Percentiles rank a stretch among this genome's conserved stretches.
Conservation (phyloP, 2,113 vertebrate species). For the Mobula hypostoma region DNA sequence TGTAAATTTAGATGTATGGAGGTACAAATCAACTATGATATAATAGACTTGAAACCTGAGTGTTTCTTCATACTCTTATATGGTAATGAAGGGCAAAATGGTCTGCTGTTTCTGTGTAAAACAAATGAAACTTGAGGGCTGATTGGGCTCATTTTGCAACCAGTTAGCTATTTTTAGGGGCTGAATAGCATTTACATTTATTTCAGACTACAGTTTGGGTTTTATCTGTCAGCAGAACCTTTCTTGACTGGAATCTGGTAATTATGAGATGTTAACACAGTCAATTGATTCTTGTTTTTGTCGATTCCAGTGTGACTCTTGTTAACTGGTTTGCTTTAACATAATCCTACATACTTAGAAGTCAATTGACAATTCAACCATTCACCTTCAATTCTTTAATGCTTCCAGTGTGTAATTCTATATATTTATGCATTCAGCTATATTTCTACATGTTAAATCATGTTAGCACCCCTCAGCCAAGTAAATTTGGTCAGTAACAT, state of each 20-base stretch:
- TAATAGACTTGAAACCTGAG: neutral
- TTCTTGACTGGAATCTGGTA: neutral
- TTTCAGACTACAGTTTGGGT: too few relatives aligned
- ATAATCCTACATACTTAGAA: neutral
- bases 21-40: neutral
- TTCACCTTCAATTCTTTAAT: neutral
- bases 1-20: neutral
- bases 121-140: neutral
- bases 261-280: neutral
- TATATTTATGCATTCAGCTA: neutral
- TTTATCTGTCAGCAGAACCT: neutral
- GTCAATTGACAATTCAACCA: neutral
- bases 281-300: neutral
- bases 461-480: neutral
- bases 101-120: neutral
- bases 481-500: neutral
- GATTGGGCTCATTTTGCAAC: neutral
- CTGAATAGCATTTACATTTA: neutral
- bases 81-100: neutral
- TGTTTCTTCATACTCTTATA: too few relatives aligned
- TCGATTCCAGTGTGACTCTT: neutral
- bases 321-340: neutral
- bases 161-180: neutral
- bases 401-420: neutral
- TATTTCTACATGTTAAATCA: conserved; percentile 7